Conservation (phyloP, 2,113 vertebrate genomes). For the Capreolus pygargus region DNA sequence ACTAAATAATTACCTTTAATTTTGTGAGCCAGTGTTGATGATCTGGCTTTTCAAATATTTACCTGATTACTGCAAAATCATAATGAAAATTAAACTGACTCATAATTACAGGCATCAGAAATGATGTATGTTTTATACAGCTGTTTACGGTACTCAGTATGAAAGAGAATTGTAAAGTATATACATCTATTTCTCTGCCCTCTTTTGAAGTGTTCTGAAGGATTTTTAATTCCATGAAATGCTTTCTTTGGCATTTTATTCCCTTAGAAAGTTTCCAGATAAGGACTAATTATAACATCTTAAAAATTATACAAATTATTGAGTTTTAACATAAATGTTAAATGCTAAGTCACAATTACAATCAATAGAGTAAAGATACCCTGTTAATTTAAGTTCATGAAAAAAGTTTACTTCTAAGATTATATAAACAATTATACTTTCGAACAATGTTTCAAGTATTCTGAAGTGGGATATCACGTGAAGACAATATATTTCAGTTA, state of each 20-base stretch:
- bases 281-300: neutral
- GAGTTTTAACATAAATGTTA: neutral
- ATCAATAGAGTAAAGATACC: neutral
- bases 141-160: neutral
- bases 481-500: neutral
- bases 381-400: neutral
- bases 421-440: neutral
- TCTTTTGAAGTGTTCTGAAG: neutral
- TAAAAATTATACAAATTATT: neutral
- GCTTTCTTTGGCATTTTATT: neutral
- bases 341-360: neutral
- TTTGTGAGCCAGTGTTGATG: neutral
- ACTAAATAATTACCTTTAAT: conserved; percentile 8
- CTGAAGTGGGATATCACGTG: neutral
- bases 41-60: neutral
- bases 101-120: neutral
- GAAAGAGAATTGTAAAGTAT: neutral
- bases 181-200: neutral
- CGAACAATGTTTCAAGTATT: neutral
- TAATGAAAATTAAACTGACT: neutral
- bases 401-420: conserved; percentile 4
- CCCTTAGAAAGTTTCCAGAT: neutral
- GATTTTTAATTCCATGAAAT: neutral
- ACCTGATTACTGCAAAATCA: conserved; percentile 9
- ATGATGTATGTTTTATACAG: neutral